A percentile compares a stretch with the other conserved stretches of the same genome.
These are phyloP conservation scores for Meteorus cinctellus DNA, from an alignment of 2,888 invertebrate genomes.

Conservation along the genomic window DNA sequence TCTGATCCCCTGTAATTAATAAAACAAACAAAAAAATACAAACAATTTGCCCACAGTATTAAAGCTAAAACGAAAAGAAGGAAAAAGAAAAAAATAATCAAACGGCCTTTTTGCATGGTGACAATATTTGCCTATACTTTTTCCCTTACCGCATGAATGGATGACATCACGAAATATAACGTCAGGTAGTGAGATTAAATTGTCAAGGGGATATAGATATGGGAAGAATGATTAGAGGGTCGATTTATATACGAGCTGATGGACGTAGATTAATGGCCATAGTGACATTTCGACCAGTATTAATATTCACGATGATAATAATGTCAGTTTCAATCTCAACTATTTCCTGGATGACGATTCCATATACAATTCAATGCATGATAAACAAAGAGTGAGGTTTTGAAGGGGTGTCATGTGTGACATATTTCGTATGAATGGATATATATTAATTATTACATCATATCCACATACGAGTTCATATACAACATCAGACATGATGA, in stretches of 20 bases:
- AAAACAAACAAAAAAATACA: too few relatives aligned
- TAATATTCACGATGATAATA: neutral
- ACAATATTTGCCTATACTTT: neutral
- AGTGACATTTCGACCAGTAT: slow-evolving; percentile 8
- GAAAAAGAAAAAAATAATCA: neutral
- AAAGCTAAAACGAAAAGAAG: too few relatives aligned
- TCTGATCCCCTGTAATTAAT: too few relatives aligned
- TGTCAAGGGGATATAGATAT: neutral
- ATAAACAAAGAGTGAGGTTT: neutral
- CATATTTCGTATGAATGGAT: slow-evolving; percentile 6
- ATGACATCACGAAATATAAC: neutral
- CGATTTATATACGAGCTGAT: neutral
- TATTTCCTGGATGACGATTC: slow-evolving; percentile 10
- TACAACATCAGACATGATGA: neutral
- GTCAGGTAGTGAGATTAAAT: slow-evolving; percentile 5
- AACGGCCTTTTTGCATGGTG: neutral
- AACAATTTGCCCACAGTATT: too few relatives aligned
- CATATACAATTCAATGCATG: neutral
- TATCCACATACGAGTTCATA: neutral
- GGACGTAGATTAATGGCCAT: neutral
- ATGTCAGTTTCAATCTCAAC: slow-evolving; percentile 1
- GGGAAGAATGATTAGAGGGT: neutral
- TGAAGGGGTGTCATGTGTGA: neutral
- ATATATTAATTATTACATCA: slow-evolving; percentile 21
- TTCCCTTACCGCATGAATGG: neutral